Percentiles rank a stretch among this genome's conserved stretches.
phyloP scores from a whole-genome alignment of 2,113 vertebrate genomes.

The Nycticorax nycticorax region DNA sequence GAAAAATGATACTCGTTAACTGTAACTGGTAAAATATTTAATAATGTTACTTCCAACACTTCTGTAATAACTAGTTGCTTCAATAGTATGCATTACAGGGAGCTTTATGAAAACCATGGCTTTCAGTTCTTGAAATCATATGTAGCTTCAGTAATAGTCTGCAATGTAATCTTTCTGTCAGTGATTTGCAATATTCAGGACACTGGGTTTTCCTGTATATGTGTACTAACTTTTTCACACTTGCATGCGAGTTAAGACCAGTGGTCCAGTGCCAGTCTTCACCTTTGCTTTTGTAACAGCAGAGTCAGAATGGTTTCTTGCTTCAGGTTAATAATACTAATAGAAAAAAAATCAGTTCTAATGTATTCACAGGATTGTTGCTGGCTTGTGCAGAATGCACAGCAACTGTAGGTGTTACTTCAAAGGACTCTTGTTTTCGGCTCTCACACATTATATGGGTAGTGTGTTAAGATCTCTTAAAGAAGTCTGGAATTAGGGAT shows the following conservation, averaged over 20 bases:
- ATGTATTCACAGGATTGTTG: background rate
- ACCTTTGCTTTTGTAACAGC: background rate
- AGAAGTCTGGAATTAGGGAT: background rate
- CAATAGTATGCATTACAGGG: background rate
- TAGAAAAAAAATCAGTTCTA: background rate
- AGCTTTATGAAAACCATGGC: background rate
- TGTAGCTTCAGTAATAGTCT: background rate
- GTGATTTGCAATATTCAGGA: background rate
- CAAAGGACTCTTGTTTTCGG: background rate
- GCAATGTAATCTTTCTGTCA: background rate
- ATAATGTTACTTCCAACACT: background rate
- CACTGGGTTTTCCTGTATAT: background rate
- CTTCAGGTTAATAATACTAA: background rate
- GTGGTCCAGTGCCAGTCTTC: background rate
- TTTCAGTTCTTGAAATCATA: background rate
- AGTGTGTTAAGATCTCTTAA: background rate
- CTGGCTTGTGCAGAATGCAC: background rate
- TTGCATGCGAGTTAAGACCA: background rate
- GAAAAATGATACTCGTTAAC: background rate
- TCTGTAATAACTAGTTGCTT: background rate
- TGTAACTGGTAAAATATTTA: background rate
- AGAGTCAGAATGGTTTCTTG: background rate
- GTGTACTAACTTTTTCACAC: background rate
- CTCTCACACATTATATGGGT: background rate
- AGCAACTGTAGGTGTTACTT: background rate